Base-by-base conservation (phyloP, 2,113 vertebrate species). In the Bubo scandiacus region DNA sequence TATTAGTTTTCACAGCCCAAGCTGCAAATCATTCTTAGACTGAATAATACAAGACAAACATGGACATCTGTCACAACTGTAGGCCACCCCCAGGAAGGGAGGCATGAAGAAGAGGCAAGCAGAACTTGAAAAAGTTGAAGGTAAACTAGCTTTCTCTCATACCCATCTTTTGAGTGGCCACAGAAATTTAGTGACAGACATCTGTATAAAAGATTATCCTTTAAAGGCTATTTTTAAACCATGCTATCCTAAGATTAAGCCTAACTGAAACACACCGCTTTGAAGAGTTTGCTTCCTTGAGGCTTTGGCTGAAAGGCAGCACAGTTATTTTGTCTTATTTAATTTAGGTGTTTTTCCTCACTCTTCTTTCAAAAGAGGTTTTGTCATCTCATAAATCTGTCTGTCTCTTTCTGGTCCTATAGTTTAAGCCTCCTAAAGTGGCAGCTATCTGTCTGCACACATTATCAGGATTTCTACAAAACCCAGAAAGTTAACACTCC, bases 221-320 rank as follows among this genome's bases (percentile, higher is more conserved):
- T 89, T 80, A 77, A 59, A 95, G 75, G 65, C 49, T 86, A 51
- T 91, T 95, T 96, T 96, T 93, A 92, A 96, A 90, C 87, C 36
- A 14, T 74, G 72, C 89, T 72, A 58, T 68, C 67, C 62, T 91
- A 96, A 74, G 83, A 91, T 75, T 81, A 96, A 95, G 81, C 92
- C 94, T 55, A 95, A 71, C 84, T 73, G 86, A 96, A 96, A 87
- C 71, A 83, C 14, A 91, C 75, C 80, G 62, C 92, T 97, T 95
- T 95, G 73, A 94, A 82, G 94, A 94, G 88, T 75, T 94, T 89
- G 84, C 88, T 96, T 86, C 90, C 77, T 89, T 18, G 21, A 95
- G 94, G 86, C 88, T 95, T 88, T 87, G 79, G 63, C 84, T 92
- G 49, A 88, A 91, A 94, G 90, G 84, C 61, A 93, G 92, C 89